Conservation (phyloP, 2,888 invertebrate species). For the Sminthurides aquaticus region DNA sequence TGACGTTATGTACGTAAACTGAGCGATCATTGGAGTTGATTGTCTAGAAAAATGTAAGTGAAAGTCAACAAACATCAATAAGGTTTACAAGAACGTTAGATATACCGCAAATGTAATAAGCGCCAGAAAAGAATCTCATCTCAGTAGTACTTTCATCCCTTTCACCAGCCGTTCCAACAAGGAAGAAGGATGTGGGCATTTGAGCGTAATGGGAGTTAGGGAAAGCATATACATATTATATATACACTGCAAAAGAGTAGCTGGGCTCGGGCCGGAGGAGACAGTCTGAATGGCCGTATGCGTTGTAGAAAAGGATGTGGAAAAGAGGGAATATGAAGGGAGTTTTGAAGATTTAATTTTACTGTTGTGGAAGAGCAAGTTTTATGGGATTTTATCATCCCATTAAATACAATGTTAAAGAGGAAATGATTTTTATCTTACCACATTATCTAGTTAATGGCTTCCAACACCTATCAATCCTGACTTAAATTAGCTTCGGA, state of each 20-base stretch:
- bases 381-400: neutral
- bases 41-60: constrained; percentile 52
- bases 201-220: no score
- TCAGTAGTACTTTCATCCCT: neutral
- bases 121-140: neutral
- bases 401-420: neutral
- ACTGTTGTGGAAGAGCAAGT: neutral
- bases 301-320: no score
- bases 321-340: neutral
- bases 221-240: no score
- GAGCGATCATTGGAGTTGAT: constrained; percentile 58
- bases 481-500: neutral
- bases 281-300: no score
- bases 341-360: neutral
- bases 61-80: neutral
- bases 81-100: neutral
- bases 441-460: neutral
- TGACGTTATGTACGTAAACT: constrained; percentile 62
- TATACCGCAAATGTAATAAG: neutral
- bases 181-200: neutral
- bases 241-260: no score
- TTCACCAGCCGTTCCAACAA: neutral
- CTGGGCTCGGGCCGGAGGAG: no score
- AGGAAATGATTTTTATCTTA: neutral
- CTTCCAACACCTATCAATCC: neutral